phyloP scores from a whole-genome alignment of 2,797 vertebrate genomes.

The Cryptoprocta ferox region DNA sequence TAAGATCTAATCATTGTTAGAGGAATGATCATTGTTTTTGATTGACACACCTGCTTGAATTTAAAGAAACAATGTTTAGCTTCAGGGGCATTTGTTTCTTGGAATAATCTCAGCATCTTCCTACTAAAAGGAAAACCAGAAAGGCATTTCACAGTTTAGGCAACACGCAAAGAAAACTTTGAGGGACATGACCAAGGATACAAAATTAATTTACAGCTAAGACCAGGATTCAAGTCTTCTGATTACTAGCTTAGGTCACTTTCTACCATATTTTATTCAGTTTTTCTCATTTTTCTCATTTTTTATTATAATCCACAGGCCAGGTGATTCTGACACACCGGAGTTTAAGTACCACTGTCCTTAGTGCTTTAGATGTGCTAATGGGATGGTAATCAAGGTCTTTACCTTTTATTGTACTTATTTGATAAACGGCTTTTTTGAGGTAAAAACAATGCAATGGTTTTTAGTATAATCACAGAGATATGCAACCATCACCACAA shows the following conservation, averaged over 20 bases:
- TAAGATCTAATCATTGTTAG: conserved; percentile 5
- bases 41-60: neutral
- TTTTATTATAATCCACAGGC: neutral
- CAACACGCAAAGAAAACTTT: conserved; percentile 23
- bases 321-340: neutral
- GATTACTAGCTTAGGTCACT: neutral
- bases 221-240: neutral
- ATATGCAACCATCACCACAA: conserved; percentile 21
- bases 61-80: conserved; percentile 52
- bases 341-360: neutral
- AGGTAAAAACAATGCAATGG: neutral
- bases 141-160: conserved; percentile 37
- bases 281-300: neutral
- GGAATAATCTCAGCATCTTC: conserved; percentile 18
- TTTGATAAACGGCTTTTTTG: conserved; percentile 44
- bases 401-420: neutral
- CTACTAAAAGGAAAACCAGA: conserved; percentile 22
- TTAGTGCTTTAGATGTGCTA: neutral
- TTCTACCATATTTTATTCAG: conserved; percentile 12
- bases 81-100: conserved; percentile 11
- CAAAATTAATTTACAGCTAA: conserved; percentile 29
- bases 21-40: conserved; percentile 22
- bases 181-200: neutral
- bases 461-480: conserved; percentile 26
- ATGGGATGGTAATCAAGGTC: neutral